Evolutionary conservation across 2,113 vertebrate genomes (phyloP).

Genomic region (Rafetus swinhoei): DNA sequence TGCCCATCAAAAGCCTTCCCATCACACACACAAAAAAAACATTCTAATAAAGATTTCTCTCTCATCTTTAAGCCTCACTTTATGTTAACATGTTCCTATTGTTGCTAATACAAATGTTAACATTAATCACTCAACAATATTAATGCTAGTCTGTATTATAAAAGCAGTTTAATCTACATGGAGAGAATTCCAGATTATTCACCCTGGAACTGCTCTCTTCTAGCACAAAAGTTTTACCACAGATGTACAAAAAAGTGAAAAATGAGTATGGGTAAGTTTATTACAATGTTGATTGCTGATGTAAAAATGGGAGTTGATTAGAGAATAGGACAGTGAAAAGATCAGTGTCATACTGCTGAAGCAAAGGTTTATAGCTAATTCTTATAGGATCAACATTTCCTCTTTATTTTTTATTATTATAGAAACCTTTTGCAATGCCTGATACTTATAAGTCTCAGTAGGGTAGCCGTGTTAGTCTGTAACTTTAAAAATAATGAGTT

Average conservation of each 20-base stretch:
- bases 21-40: background rate
- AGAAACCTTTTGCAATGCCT: background rate
- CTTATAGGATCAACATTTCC: background rate
- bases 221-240: conserved; percentile 33
- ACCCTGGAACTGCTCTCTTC: background rate
- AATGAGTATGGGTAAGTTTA: background rate
- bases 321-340: conserved; percentile 2
- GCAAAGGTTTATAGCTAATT: background rate
- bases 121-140: background rate
- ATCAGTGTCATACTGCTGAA: background rate
- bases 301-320: conserved; percentile 8
- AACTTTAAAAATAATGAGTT: too few species aligned
- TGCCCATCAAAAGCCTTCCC: background rate
- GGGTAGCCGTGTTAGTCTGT: too few species aligned
- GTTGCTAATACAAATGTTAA: background rate
- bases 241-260: conserved; percentile 26
- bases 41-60: background rate
- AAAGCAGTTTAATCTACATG: background rate
- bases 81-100: background rate
- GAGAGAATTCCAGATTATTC: background rate
- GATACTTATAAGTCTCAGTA: background rate
- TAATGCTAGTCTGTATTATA: background rate
- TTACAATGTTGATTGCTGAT: background rate
- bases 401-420: background rate
- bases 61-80: background rate